Evolutionary conservation across 2,888 invertebrate genomes (phyloP).

Genomic region (Oscheius sp.): DNA sequence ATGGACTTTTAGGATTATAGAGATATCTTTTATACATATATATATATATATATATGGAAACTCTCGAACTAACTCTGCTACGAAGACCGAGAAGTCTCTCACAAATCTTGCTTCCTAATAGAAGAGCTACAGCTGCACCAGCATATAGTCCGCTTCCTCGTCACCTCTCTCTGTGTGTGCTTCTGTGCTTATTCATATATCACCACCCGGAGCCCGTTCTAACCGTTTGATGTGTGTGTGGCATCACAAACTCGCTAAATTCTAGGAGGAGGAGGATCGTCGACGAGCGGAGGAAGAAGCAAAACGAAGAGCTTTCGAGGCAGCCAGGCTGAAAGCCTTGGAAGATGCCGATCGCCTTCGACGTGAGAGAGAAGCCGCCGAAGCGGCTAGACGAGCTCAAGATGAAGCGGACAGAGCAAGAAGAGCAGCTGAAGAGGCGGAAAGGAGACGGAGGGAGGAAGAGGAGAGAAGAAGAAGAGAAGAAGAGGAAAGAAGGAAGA

Average conservation of each 20-base stretch:
- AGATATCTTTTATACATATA: too few species aligned
- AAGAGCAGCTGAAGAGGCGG: conserved; percentile 61
- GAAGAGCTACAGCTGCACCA: too few species aligned
- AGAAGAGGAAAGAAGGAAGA: conserved; percentile 51
- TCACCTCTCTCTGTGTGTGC: conserved; percentile 18
- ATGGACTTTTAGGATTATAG: neutral
- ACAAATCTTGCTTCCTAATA: too few species aligned
- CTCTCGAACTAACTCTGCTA: too few species aligned
- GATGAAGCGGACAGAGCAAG: conserved; percentile 65
- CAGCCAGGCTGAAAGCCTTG: conserved; percentile 67
- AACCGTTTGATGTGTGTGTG: neutral
- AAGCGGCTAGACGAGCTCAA: conserved; percentile 58
- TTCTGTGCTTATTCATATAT: conserved; percentile 23
- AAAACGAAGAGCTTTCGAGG: conserved; percentile 69
- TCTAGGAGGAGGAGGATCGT: conserved; percentile 70
- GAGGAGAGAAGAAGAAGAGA: conserved; percentile 64
- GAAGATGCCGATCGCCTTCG: conserved; percentile 69
- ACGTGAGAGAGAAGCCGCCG: conserved; percentile 68
- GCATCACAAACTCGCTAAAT: conserved; percentile 3
- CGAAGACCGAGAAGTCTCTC: too few species aligned
- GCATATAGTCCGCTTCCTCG: conserved; percentile 1
- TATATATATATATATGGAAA: too few species aligned
- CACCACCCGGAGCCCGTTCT: too few species aligned
- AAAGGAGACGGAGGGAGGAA: conserved; percentile 55
- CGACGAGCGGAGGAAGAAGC: conserved; percentile 68